Evolutionary conservation across 2,797 vertebrate species (phyloP), one percentile per base, ranked within the genome.

Genomic region (Sorex maritimensis): DNA sequence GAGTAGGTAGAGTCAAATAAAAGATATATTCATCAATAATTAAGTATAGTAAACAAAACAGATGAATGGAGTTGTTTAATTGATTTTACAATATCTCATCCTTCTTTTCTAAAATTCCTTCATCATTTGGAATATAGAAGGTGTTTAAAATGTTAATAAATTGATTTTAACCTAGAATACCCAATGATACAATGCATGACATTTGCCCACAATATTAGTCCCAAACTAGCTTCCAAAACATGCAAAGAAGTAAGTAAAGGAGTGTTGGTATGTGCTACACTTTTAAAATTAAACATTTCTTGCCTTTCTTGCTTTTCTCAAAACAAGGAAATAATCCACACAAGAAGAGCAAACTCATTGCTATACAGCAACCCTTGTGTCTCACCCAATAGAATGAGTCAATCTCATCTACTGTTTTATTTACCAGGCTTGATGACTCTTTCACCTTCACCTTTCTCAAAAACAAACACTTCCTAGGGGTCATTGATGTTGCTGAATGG

Each of bases 241-340:
- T 3, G 58, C 58, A 61, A 61, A 61, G 5, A 34, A 34, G 19
- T 17, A 61, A 61, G 17, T 61, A 61, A 61, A 52, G 49, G 6
- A 52, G 15, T 68, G 30, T 79, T 10, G 68, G 58, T 6, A 88
- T 28, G 52, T 41, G 58, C 46, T 78, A 82, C 61, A 9, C 24
- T 30, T n/a, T 85, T 86, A 24, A 24, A 65, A 23, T 55, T 73
- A 82, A 88, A 46, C 15, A 24, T 26, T 52, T 82, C 63, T 79
- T 86, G 6, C 2, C 63, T 86, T 84, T 86, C 68, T 79, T 86
- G 6, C 2, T 68, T 86, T 84, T 86, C 68, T 92, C 63, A 86
- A 13, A 89, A 34, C 9, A 46, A 87, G n/a, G 46, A 88, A 68
- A n/a, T 30, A 69, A 88, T 63, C 30, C 61, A 94, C 24, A 38